Evolutionary conservation across 2,888 invertebrate genomes (phyloP).

Genomic region (Subacronicta megacephala): DNA sequence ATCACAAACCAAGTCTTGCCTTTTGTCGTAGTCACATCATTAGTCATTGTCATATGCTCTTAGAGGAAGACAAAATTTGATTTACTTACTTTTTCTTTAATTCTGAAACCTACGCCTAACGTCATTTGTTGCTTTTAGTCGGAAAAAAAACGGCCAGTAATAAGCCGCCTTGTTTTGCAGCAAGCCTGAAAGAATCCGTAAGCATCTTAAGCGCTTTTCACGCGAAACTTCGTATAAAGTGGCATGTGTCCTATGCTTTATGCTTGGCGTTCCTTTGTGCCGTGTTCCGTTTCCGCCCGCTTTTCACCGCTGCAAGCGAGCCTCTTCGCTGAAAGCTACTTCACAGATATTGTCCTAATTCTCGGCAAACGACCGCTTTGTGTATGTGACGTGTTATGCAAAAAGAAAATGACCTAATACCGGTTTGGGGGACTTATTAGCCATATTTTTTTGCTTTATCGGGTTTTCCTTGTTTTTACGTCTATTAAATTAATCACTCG

Average conservation of each 20-base stretch:
- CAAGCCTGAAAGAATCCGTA: constrained; percentile 37
- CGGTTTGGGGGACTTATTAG: constrained; percentile 12
- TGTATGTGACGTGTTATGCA: constrained; percentile 45
- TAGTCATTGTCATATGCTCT: too few relatives aligned
- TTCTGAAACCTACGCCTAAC: too few relatives aligned
- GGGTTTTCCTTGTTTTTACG: neutral
- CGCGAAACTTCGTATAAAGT: constrained; percentile 63
- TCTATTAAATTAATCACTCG: too few relatives aligned
- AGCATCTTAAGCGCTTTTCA: constrained; percentile 57
- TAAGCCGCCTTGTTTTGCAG: constrained; percentile 21
- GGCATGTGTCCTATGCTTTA: constrained; percentile 66
- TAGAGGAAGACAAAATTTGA: too few relatives aligned
- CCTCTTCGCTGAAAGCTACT: constrained; percentile 39
- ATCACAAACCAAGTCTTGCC: too few relatives aligned
- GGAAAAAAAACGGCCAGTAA: constrained; percentile 29
- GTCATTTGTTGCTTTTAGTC: constrained; percentile 5
- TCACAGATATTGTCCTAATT: constrained; percentile 59
- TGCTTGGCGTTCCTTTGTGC: constrained; percentile 65
- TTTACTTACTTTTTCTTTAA: too few relatives aligned
- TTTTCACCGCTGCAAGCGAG: constrained; percentile 57
- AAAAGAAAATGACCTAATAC: constrained; percentile 46
- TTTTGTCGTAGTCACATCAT: too few relatives aligned
- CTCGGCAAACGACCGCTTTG: constrained; percentile 54
- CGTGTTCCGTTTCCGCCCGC: constrained; percentile 66
- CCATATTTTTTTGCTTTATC: constrained; percentile 7